These are phyloP conservation scores for Trichopoda pennipes DNA, from an alignment of 2,888 invertebrate genomes.

Conservation along the genomic window DNA sequence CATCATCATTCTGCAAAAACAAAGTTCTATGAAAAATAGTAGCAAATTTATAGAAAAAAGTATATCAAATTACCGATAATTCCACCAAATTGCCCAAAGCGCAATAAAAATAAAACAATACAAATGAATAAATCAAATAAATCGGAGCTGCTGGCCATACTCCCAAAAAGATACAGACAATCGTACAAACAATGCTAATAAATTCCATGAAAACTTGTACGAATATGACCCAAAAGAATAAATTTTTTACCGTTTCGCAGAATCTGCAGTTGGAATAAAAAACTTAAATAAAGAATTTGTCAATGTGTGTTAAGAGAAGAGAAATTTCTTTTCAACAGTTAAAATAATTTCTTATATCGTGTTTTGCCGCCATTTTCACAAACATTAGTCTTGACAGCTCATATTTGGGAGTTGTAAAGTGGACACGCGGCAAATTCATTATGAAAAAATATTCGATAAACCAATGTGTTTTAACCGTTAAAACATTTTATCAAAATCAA, in stretches of 20 bases:
- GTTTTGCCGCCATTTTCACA: too few species aligned
- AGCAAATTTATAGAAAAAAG: not conserved
- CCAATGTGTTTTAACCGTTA: too few species aligned
- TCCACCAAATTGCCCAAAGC: slow-evolving; percentile 46
- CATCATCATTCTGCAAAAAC: slow-evolving; percentile 39
- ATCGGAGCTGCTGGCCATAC: slow-evolving; percentile 38
- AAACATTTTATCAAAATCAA: too few species aligned
- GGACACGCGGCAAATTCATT: too few species aligned
- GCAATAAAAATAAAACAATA: slow-evolving; percentile 25
- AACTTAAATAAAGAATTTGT: too few species aligned
- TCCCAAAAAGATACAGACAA: slow-evolving; percentile 37
- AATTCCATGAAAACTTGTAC: slow-evolving; percentile 26
- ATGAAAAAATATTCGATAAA: too few species aligned
- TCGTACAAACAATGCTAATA: slow-evolving; percentile 30
- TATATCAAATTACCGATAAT: slow-evolving; percentile 34
- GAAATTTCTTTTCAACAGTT: too few species aligned
- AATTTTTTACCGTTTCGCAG: not conserved
- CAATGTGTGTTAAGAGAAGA: too few species aligned
- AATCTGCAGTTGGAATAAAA: slow-evolving; percentile 1
- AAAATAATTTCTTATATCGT: too few species aligned
- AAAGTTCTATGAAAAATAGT: not conserved
- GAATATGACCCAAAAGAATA: slow-evolving; percentile 49
- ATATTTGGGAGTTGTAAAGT: too few species aligned
- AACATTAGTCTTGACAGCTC: too few species aligned
- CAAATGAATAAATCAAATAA: slow-evolving; percentile 25